These are phyloP conservation scores for Carollia perspicillata DNA, from an alignment of 2,113 vertebrate genomes.

Conservation along the genomic window DNA sequence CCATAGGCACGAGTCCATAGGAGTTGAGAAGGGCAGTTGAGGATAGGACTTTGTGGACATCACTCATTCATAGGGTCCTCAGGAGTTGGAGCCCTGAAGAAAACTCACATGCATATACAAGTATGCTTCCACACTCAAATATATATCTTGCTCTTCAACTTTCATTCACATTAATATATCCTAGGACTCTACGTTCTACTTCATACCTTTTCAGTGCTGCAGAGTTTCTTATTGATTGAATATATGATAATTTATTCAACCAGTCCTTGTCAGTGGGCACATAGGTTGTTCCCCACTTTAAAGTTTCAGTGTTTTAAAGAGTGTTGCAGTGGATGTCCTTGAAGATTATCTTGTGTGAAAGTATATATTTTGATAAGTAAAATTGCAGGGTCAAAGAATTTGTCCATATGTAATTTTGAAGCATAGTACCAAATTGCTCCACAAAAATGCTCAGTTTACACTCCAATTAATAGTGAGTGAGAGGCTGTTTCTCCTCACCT, in stretches of 20 bases:
- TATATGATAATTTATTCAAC: neutral
- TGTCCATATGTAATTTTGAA: neutral
- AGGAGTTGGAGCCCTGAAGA: neutral
- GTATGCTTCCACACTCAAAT: neutral
- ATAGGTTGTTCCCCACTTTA: neutral
- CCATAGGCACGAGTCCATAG: neutral
- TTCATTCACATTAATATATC: neutral
- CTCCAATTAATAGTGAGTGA: neutral
- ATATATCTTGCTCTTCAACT: neutral
- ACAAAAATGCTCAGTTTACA: neutral
- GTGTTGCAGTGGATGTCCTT: neutral
- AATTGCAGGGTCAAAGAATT: neutral
- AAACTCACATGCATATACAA: neutral
- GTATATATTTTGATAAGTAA: neutral
- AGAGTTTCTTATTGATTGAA: neutral
- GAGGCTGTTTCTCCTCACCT: neutral
- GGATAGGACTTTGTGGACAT: neutral
- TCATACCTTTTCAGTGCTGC: neutral
- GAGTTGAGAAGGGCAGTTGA: neutral
- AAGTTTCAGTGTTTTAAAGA: slow-evolving; percentile 23
- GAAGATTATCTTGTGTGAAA: neutral
- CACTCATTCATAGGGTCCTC: neutral
- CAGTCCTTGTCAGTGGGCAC: neutral
- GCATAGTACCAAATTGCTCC: neutral
- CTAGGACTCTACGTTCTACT: neutral